Evolutionary conservation across 2,113 vertebrate genomes (phyloP), one percentile per base, ranked within the genome.

Genomic region (Platysternon megacephalum): DNA sequence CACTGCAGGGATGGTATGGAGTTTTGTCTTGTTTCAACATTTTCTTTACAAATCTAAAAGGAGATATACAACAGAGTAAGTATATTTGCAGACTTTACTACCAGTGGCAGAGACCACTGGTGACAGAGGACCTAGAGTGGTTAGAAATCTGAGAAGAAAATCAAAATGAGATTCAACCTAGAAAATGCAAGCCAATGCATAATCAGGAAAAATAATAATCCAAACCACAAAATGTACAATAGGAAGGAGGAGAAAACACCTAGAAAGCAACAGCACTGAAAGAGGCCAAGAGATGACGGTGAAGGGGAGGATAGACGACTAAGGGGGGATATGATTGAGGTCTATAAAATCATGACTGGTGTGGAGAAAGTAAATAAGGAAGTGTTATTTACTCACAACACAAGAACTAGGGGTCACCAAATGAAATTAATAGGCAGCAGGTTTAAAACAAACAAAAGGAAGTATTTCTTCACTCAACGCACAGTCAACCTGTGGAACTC

Each of bases 191-290:
- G 14, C 14, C 61, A 65, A 17, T 65, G 61, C 13, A 35, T 19
- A 65, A n/a, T 35, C 61, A 65, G 61, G 32, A 65, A 35, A 65
- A 65, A 65, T 65, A n/a, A 65, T 65, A n/a, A 65, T n/a, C 14
- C 32, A n/a, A 65, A 65, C 61, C 32, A 65, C 14, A 32, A 35
- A 17, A n/a, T 32, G 56, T 61, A 16, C 65, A 91, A 42, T 4
- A 88, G 19, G 82, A 88, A 42, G 3, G 28, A 79, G 46, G 8
- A 87, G 49, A 22, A 76, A 13, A 52, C 0, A 0, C 2, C 56
- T 0, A 0, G 88, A 74, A 32, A 87, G 58, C 29, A 8, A 26
- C 85, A 0, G 0, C 26, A 86, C 88, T 82, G 26, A n/a, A 84
- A 94, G 87, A 94, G 82, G 74, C 24, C 46, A 0, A 0, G 68